Conservation (phyloP, 2,113 vertebrate species). For the Platycercus adscitus region DNA sequence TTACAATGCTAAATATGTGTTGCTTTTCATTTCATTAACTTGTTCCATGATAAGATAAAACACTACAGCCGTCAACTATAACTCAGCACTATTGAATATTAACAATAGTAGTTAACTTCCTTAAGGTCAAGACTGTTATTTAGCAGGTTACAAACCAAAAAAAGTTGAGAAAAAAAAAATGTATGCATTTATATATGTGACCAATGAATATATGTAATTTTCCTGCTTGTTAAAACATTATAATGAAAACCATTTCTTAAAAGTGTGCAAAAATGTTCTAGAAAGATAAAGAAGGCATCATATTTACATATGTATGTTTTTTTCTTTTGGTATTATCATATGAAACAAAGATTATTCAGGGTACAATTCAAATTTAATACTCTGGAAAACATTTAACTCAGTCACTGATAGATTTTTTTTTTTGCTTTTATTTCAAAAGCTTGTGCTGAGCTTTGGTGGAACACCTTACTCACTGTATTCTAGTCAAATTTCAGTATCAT, state of each 20-base stretch:
- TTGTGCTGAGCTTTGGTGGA: constrained; percentile 70
- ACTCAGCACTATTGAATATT: constrained; percentile 47
- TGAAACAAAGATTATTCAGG: constrained; percentile 11
- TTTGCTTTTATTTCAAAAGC: constrained; percentile 3
- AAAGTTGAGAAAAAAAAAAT: background rate
- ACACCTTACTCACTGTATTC: constrained; percentile 60
- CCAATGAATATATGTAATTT: constrained; percentile 3
- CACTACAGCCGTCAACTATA: constrained; percentile 21
- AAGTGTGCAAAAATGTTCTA: constrained; percentile 19
- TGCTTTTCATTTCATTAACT: constrained; percentile 69
- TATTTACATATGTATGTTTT: background rate
- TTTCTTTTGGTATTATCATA: constrained; percentile 10
- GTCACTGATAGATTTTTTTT: background rate
- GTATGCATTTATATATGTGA: background rate
- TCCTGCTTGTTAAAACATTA: background rate
- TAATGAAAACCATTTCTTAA: constrained; percentile 7
- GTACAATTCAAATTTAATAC: constrained; percentile 7
- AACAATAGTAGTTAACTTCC: background rate
- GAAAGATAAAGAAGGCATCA: constrained; percentile 15
- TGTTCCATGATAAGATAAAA: constrained; percentile 67
- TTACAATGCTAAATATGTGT: constrained; percentile 49
- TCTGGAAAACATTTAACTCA: constrained; percentile 35
- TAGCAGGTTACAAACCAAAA: constrained; percentile 23
- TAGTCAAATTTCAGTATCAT: constrained; percentile 51
- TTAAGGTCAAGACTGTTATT: constrained; percentile 12